These are phyloP conservation scores for Acanthis flammea DNA, from an alignment of 2,797 vertebrate genomes.

Conservation along the genomic window DNA sequence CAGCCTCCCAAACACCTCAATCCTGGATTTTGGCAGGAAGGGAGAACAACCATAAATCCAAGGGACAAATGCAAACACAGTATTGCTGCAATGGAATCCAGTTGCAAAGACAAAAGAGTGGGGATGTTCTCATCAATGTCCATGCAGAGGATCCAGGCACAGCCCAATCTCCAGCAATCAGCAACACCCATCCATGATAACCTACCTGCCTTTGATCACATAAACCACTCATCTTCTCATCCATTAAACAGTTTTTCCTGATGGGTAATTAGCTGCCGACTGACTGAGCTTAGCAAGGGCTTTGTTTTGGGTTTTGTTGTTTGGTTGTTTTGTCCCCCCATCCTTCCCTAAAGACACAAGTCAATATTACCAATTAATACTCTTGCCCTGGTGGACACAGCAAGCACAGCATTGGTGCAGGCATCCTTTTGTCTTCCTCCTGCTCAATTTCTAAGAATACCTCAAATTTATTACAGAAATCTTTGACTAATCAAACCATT, in stretches of 20 bases:
- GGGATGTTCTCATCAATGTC: not conserved
- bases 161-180: not conserved
- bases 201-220: not conserved
- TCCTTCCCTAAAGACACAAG: not conserved
- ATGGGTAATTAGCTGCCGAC: not conserved
- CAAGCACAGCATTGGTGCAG: not conserved
- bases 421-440: not conserved
- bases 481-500: not conserved
- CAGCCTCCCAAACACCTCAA: not conserved
- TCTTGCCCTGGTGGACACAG: not conserved
- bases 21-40: not conserved
- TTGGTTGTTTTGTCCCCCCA: fast-evolving
- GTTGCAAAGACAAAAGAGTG: not conserved
- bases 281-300: not conserved
- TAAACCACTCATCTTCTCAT: not conserved
- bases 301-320: not conserved
- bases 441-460: not conserved
- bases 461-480: not conserved
- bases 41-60: not conserved
- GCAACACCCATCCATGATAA: not conserved
- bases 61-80: not conserved
- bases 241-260: not conserved
- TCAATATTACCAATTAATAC: not conserved
- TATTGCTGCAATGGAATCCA: not conserved
- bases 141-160: not conserved